phyloP scores from a whole-genome alignment of 2,888 invertebrate genomes.

The Temnothorax unifasciatus region DNA sequence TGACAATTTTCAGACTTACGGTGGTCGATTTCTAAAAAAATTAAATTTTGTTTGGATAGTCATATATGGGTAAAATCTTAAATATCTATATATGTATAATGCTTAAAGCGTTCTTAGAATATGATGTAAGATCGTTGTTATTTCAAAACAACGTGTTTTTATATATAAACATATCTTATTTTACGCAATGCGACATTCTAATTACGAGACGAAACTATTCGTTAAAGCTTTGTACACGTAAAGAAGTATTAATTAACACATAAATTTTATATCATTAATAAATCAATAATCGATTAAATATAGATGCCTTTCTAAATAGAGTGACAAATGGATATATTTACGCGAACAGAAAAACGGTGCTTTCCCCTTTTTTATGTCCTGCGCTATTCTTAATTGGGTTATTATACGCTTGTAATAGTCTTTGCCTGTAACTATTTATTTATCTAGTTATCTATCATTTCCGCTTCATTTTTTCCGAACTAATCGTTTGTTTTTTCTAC shows the following conservation, averaged over 20 bases:
- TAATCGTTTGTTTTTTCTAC: not conserved
- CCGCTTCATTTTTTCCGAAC: not conserved
- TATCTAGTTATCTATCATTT: not conserved
- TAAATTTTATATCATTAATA: constrained; percentile 26
- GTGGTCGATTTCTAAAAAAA: not conserved
- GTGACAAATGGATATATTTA: not conserved
- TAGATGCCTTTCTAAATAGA: not conserved
- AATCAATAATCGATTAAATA: not conserved
- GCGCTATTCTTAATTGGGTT: not conserved
- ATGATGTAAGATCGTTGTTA: not conserved
- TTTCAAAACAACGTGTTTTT: constrained; percentile 3
- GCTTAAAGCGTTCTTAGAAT: not conserved
- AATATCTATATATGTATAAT: not conserved
- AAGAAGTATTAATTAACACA: constrained; percentile 12
- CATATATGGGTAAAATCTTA: not conserved
- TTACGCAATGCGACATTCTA: not conserved
- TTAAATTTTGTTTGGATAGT: constrained; percentile 1
- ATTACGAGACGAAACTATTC: constrained; percentile 28
- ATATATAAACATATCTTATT: not conserved
- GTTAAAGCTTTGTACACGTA: constrained; percentile 59
- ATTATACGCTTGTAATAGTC: not conserved
- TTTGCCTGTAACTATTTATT: not conserved
- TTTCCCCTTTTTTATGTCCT: not conserved
- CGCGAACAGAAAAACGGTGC: not conserved
- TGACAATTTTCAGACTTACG: not conserved